Evolutionary conservation across 2,797 vertebrate species (phyloP).

Genomic region (Peromyscus eremicus): DNA sequence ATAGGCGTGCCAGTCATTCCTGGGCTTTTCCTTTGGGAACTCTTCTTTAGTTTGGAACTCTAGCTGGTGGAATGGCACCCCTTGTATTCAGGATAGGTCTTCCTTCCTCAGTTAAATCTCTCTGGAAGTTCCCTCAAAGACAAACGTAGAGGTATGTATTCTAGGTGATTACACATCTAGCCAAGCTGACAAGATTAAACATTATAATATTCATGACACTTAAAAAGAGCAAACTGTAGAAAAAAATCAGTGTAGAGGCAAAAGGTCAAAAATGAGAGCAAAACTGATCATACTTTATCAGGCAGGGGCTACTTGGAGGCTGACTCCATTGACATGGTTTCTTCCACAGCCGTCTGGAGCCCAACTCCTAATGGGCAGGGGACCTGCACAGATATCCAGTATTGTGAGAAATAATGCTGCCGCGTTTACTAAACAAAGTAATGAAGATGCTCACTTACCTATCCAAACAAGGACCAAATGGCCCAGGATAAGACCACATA

Average conservation of each 20-base stretch:
- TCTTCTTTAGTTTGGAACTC: not conserved
- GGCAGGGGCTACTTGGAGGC: not conserved
- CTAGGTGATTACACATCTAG: not conserved
- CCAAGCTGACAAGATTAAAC: not conserved
- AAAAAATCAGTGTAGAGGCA: not conserved
- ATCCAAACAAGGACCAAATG: not conserved
- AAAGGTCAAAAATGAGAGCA: not conserved
- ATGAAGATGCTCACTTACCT: not conserved
- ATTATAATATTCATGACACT: not conserved
- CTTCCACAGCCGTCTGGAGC: not conserved
- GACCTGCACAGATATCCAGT: not conserved
- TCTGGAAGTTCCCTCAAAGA: not conserved
- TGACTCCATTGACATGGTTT: not conserved
- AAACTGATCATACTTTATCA: not conserved
- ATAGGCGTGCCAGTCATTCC: too few relatives aligned
- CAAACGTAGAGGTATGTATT: not conserved
- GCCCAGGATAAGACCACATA: not conserved
- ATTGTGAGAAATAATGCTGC: not conserved
- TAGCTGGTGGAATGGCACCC: too few relatives aligned
- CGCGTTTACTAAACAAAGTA: not conserved
- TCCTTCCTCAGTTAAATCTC: not conserved
- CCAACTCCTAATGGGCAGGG: not conserved
- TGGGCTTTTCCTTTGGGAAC: not conserved
- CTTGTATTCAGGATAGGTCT: not conserved
- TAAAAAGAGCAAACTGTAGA: slow-evolving; percentile 36